phyloP scores from a whole-genome alignment of 2,797 vertebrate species.

The Oceanodroma leucorhoa region DNA sequence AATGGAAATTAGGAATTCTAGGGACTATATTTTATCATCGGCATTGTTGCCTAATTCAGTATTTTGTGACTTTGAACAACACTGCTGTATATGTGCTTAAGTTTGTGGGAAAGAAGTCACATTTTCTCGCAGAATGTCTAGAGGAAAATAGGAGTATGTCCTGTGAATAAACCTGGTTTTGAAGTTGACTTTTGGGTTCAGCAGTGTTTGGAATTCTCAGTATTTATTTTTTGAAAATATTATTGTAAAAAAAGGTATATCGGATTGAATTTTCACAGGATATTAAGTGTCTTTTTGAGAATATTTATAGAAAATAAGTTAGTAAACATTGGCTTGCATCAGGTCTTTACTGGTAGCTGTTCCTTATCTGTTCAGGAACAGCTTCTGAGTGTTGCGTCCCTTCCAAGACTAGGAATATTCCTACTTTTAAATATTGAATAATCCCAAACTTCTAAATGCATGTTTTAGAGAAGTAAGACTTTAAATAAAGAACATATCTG shows the following conservation, averaged over 20 bases:
- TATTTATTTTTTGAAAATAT: background rate
- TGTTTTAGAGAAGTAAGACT: background rate
- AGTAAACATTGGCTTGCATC: background rate
- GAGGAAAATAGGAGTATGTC: background rate
- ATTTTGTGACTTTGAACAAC: background rate
- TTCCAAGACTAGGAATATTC: background rate
- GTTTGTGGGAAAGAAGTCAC: background rate
- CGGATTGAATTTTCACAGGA: background rate
- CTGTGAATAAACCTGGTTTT: background rate
- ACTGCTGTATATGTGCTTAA: background rate
- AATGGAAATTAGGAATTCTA: background rate
- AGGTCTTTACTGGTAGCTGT: background rate
- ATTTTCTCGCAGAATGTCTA: background rate
- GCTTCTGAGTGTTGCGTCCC: background rate
- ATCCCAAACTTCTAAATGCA: background rate
- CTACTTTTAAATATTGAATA: background rate
- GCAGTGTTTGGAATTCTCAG: background rate
- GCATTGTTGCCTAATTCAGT: background rate
- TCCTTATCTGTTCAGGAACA: background rate
- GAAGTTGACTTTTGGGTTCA: background rate
- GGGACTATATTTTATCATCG: background rate
- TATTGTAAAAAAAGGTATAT: background rate
- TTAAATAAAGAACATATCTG: background rate
- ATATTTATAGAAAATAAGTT: background rate
- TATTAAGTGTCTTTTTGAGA: background rate